Evolutionary conservation across 92 coral and sea anemone species (phyloP).

Genomic region (Phenganax marumi): DNA sequence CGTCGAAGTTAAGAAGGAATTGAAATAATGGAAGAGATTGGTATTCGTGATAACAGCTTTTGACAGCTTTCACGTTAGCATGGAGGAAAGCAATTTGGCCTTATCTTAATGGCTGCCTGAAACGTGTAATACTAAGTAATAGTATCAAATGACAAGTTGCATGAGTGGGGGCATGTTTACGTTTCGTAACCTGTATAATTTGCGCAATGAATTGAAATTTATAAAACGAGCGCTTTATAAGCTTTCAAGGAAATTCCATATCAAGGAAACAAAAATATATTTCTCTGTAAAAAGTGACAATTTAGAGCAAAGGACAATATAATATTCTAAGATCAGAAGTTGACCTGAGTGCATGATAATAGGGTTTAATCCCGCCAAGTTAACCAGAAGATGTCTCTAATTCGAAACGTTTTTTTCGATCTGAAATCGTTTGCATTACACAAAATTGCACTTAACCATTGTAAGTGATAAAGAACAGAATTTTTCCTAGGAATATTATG

Average conservation of each 20-base stretch:
- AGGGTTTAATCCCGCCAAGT: too few species aligned
- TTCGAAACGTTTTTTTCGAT: too few species aligned
- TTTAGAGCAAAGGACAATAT: too few species aligned
- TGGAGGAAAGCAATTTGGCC: neutral
- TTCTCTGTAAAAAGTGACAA: too few species aligned
- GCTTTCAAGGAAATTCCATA: neutral
- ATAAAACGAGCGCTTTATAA: neutral
- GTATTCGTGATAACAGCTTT: slow-evolving; percentile 17
- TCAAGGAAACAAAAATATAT: too few species aligned
- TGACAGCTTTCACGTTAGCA: neutral
- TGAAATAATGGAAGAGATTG: slow-evolving; percentile 15
- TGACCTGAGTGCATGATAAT: too few species aligned
- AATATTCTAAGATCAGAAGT: too few species aligned
- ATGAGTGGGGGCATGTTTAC: neutral
- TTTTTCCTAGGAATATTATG: neutral
- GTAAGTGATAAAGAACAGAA: neutral
- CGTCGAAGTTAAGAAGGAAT: neutral
- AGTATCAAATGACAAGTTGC: neutral
- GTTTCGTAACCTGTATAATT: neutral
- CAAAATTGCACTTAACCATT: neutral
- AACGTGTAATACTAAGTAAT: neutral
- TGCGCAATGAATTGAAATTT: neutral
- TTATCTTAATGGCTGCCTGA: neutral
- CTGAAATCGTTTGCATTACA: neutral
- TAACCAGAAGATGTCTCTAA: too few species aligned